These are phyloP conservation scores for Cryptocheilus praepositus DNA, from an alignment of 2,888 invertebrate genomes.

Conservation along the genomic window DNA sequence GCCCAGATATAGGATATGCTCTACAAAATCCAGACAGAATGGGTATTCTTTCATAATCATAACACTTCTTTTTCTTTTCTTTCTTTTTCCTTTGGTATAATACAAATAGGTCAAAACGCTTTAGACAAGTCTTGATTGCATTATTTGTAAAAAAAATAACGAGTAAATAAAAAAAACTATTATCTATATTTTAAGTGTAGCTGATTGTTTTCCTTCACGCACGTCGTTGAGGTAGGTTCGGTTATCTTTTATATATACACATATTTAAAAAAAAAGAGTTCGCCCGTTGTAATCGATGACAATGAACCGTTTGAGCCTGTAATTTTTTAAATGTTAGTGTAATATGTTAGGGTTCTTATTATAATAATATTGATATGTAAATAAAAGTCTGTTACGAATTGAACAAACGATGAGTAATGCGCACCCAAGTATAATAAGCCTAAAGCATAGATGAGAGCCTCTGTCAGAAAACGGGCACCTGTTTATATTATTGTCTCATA, in stretches of 20 bases:
- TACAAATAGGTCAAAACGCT: conserved; percentile 50
- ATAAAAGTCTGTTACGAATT: conserved; percentile 1
- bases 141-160: conserved; percentile 58
- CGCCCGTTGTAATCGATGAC: neutral
- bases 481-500: too few species aligned
- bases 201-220: neutral
- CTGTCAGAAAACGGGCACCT: too few species aligned
- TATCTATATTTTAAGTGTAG: conserved; percentile 16
- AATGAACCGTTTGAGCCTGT: neutral
- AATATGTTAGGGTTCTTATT: neutral
- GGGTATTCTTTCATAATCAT: conserved; percentile 31
- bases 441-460: too few species aligned
- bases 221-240: neutral
- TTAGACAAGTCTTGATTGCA: conserved; percentile 52
- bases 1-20: neutral
- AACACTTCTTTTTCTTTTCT: conserved; percentile 19
- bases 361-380: neutral
- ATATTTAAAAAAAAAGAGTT: too few species aligned
- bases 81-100: conserved; percentile 26
- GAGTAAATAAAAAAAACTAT: conserved; percentile 50
- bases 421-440: too few species aligned
- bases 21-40: conserved; percentile 16
- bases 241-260: too few species aligned
- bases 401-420: neutral
- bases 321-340: conserved; percentile 1